Evolutionary conservation across 2,113 vertebrate genomes (phyloP).

Genomic region (Perca fluviatilis): DNA sequence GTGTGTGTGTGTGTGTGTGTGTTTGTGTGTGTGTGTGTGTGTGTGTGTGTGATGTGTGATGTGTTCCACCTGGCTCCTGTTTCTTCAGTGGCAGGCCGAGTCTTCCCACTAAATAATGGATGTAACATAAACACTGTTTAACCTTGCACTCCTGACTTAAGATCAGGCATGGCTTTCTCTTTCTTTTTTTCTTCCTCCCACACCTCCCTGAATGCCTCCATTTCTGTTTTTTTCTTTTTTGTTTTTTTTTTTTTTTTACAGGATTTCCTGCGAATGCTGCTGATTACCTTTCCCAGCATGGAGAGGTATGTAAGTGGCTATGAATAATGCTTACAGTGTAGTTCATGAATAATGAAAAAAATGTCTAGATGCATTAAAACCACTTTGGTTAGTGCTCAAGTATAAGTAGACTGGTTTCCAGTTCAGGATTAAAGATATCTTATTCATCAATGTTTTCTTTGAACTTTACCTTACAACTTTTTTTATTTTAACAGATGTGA

Average conservation of each 20-base stretch:
- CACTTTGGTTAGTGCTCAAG: constrained; percentile 29
- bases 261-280: constrained; percentile 94
- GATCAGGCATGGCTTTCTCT: constrained; percentile 63
- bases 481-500: constrained; percentile 16
- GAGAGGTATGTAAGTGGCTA: constrained; percentile 88
- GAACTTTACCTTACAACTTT: neutral
- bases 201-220: constrained; percentile 45
- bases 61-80: constrained; percentile 74
- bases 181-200: constrained; percentile 40
- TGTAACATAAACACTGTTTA: constrained; percentile 75
- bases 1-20: constrained; percentile 27
- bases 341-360: constrained; percentile 69
- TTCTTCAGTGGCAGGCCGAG: constrained; percentile 58
- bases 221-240: constrained; percentile 41
- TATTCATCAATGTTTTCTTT: constrained; percentile 31
- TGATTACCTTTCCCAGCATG: constrained; percentile 89
- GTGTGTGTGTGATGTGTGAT: constrained; percentile 32
- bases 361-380: constrained; percentile 33
- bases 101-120: constrained; percentile 71
- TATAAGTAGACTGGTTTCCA: constrained; percentile 16
- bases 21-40: constrained; percentile 27
- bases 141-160: constrained; percentile 66
- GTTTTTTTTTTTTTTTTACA: constrained; percentile 75
- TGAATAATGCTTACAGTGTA: constrained; percentile 49
- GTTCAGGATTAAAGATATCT: constrained; percentile 9